A percentile compares a stretch with the other conserved stretches of the same genome.
Evolutionary conservation across 64 coral and sea anemone species (phyloP).

Genomic region (Cladopsammia gracilis): DNA sequence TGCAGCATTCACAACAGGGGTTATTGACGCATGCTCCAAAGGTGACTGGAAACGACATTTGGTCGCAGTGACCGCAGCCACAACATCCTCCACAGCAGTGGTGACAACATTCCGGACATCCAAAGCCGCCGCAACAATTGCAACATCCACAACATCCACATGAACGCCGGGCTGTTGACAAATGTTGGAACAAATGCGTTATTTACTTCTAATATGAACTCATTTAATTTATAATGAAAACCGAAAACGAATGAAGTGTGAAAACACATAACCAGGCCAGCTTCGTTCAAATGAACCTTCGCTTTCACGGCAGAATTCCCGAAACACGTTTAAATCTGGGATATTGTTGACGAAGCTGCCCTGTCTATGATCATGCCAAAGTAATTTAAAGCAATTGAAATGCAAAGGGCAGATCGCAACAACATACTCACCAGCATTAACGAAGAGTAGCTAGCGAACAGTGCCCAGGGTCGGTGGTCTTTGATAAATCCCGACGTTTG

Average conservation of each 20-base stretch:
- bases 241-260: not conserved
- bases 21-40: constrained; percentile 66
- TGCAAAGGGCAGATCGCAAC: constrained; percentile 31
- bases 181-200: not conserved
- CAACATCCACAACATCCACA: constrained; percentile 56
- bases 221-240: not conserved
- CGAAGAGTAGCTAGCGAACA: constrained; percentile 20
- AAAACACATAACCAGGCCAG: constrained; percentile 52
- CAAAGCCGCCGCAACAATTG: constrained; percentile 54
- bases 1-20: constrained; percentile 72
- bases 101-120: constrained; percentile 31
- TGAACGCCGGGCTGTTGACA: constrained; percentile 30
- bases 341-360: constrained; percentile 48
- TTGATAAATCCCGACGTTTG: not conserved
- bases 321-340: not conserved
- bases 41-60: constrained; percentile 26
- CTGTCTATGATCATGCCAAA: constrained; percentile 48
- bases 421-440: constrained; percentile 42
- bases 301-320: not conserved
- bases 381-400: constrained; percentile 13
- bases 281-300: constrained; percentile 2
- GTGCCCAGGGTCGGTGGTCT: not conserved
- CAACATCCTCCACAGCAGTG: constrained; percentile 44
- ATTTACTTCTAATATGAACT: not conserved
- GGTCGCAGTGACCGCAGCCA: constrained; percentile 37